These are phyloP conservation scores for Pseudorectes ferrugineus DNA, from an alignment of 2,113 vertebrate genomes.

Conservation along the genomic window DNA sequence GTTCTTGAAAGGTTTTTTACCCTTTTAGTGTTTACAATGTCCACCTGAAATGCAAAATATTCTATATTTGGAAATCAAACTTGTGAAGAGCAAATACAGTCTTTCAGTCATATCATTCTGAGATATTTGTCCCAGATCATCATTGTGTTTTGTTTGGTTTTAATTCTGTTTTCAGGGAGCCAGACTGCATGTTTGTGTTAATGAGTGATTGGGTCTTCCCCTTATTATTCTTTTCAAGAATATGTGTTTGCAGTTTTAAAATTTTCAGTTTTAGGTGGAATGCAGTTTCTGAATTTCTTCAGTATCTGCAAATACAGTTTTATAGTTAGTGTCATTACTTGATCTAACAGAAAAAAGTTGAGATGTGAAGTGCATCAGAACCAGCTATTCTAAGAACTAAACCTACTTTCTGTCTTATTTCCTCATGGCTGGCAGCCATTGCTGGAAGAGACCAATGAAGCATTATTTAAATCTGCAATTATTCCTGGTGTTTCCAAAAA, in stretches of 20 bases:
- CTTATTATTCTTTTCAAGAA: neutral
- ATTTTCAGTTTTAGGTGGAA: neutral
- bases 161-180: neutral
- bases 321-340: neutral
- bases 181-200: neutral
- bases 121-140: neutral
- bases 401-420: neutral
- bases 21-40: neutral
- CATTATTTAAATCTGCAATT: neutral
- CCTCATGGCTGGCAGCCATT: neutral
- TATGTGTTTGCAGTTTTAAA: neutral
- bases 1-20: neutral
- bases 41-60: neutral
- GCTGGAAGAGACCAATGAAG: neutral
- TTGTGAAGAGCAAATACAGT: neutral
- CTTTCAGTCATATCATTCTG: neutral
- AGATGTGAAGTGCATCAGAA: neutral
- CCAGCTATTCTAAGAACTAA: neutral
- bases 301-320: neutral
- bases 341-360: neutral
- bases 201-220: neutral
- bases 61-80: neutral
- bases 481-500: neutral
- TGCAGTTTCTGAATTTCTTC: neutral
- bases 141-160: neutral